Evolutionary conservation across 2,888 invertebrate genomes (phyloP), one percentile per base, ranked within the genome.

Genomic region (Stenurella melanura): DNA sequence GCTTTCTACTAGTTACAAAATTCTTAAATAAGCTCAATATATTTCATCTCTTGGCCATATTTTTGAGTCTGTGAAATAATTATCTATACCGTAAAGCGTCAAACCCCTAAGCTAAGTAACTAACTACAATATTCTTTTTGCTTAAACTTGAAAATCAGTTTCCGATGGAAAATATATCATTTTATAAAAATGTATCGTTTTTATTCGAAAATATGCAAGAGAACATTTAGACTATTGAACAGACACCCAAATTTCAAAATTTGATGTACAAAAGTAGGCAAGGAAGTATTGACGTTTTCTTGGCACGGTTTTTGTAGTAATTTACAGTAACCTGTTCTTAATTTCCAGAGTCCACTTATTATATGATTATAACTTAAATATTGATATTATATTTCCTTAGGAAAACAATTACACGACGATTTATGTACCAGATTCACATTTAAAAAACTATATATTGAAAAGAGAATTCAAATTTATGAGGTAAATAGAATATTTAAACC

Each of bases 281-380:
- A 42, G 7, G 15, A 42, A 42, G 12, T 42, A 10, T 42, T 50
- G 50, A 50, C 50, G n/a, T n/a, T 50, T 50, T 50, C 50, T 50
- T 50, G 50, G 50, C 50, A 50, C n/a, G n/a, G 7, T 50, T 50
- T 50, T 15, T 50, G 3, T 1, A 42, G 42, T 42, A 15, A 42
- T 42, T 50, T 50, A 50, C 50, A 2, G n/a, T n/a, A 5, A n/a
- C 50, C 12, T 50, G n/a, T 50, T 50, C 15, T n/a, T 50, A 50
- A 50, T 50, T 50, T 50, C 50, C 50, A 50, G 50, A 50, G 50
- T 50, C n/a, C n/a, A n/a, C 50, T 50, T 50, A 50, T n/a, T 50
- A 50, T n/a, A 50, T 17, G 50, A 63, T 63, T 63, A 30, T 61
- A 61, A 30, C 26, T 63, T 30, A 34, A n/a, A 63, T 34, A 63